Percentiles rank a stretch among this genome's conserved stretches.
These are phyloP conservation scores for Mallotus villosus DNA, from an alignment of 2,797 vertebrate species.

Conservation along the genomic window DNA sequence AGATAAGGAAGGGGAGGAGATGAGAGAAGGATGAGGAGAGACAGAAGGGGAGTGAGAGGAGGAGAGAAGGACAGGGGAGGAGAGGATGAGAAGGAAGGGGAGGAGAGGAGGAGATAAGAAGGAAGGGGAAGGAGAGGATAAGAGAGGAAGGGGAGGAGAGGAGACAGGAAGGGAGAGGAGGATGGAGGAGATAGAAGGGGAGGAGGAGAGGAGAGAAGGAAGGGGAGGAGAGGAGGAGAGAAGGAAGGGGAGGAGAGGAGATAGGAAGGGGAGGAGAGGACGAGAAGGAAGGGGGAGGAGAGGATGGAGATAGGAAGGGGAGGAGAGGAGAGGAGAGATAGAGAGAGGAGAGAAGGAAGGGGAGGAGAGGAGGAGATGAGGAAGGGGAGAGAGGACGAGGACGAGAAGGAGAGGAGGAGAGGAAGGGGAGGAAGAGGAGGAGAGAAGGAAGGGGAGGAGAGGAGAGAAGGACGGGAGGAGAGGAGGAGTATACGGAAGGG, in stretches of 20 bases:
- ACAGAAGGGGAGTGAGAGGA: no score
- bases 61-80: no score
- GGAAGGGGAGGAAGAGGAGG: no score
- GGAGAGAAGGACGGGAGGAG: no score
- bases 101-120: conserved; percentile 53
- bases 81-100: conserved; percentile 37
- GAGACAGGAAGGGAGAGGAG: conserved; percentile 51
- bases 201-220: conserved; percentile 32
- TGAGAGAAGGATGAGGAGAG: no score
- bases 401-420: conserved; percentile 55
- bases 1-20: no score
- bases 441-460: no score
- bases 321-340: no score
- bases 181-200: conserved; percentile 33
- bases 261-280: conserved; percentile 42
- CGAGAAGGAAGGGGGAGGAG: conserved; percentile 13
- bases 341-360: conserved; percentile 58
- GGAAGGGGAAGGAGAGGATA: conserved; percentile 27
- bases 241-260: conserved; percentile 21
- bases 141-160: conserved; percentile 35
- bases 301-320: conserved; percentile 56
- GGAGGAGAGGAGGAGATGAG: conserved; percentile 59
- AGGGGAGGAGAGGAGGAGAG: conserved; percentile 57
- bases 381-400: conserved; percentile 63
- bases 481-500: no score